Evolutionary conservation across 1,140 invertebrate species (phyloP).

Genomic region (Armadillidium nasatum): DNA sequence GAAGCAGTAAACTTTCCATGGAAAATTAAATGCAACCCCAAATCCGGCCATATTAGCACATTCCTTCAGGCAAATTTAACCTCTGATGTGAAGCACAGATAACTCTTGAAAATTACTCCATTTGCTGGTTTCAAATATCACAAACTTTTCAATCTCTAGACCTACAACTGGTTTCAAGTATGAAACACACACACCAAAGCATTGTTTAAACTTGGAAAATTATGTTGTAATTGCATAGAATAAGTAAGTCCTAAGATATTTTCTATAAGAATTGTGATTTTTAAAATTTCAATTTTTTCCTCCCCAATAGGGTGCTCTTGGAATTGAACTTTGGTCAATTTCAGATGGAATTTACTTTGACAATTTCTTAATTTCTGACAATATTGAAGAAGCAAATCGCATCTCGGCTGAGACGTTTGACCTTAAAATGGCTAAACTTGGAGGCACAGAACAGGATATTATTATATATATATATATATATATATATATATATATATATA

Average conservation of each 20-base stretch:
- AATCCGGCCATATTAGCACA: too few relatives aligned
- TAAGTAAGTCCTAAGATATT: neutral
- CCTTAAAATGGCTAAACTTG: constrained; percentile 60
- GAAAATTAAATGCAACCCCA: too few relatives aligned
- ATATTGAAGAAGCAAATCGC: constrained; percentile 66
- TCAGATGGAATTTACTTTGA: constrained; percentile 89
- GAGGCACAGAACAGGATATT: neutral
- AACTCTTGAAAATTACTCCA: too few relatives aligned
- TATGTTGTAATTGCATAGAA: too few relatives aligned
- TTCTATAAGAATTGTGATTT: constrained; percentile 16
- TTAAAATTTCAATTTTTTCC: constrained; percentile 31
- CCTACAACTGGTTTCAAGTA: too few relatives aligned
- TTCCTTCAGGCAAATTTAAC: too few relatives aligned
- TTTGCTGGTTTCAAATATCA: too few relatives aligned
- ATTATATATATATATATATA: neutral
- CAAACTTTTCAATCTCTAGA: too few relatives aligned
- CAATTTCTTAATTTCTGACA: constrained; percentile 89
- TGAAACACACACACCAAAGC: too few relatives aligned
- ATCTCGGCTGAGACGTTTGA: constrained; percentile 81
- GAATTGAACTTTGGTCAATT: constrained; percentile 98
- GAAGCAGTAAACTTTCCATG: too few relatives aligned
- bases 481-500: constrained; percentile 17
- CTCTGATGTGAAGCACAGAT: too few relatives aligned
- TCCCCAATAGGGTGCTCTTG: constrained; percentile 69
- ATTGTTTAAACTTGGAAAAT: too few relatives aligned